Evolutionary conservation across 2,797 vertebrate species (phyloP).

Genomic region (Odontamblyopus lacepedii): DNA sequence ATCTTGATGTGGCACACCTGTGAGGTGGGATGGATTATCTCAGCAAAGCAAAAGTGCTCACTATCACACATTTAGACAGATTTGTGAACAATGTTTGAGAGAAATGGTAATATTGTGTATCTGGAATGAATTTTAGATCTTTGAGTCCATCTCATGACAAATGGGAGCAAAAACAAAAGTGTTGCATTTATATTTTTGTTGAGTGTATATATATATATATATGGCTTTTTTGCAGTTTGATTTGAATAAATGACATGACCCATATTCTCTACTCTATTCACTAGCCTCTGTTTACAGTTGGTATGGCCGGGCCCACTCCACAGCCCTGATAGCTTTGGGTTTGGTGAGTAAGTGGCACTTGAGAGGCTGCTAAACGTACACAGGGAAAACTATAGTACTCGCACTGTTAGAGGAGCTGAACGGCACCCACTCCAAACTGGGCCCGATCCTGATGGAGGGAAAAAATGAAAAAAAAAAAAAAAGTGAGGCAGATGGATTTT

Average conservation of each 20-base stretch:
- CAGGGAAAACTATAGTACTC: constrained; percentile 12
- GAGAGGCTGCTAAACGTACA: constrained; percentile 30
- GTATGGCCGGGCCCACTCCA: constrained; percentile 19
- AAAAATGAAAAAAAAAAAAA: neutral
- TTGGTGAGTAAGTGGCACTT: constrained; percentile 39
- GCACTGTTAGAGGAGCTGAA: constrained; percentile 21
- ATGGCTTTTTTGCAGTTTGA: constrained; percentile 37
- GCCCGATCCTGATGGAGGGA: constrained; percentile 19
- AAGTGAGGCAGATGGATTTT: neutral
- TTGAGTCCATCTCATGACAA: too few species aligned
- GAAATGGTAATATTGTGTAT: too few species aligned
- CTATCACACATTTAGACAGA: too few species aligned
- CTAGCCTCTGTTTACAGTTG: constrained; percentile 41
- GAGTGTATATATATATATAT: too few species aligned
- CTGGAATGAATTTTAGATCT: too few species aligned
- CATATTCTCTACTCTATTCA: constrained; percentile 44
- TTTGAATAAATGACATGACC: constrained; percentile 56
- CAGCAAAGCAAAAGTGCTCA: too few species aligned
- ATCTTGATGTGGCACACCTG: too few species aligned
- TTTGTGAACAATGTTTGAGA: too few species aligned
- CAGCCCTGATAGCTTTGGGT: constrained; percentile 41
- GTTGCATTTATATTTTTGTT: too few species aligned
- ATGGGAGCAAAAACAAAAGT: too few species aligned
- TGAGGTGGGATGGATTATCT: too few species aligned
- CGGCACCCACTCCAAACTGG: neutral